Evolutionary conservation across 1,140 invertebrate genomes (phyloP).

Genomic region (Drosophila oshimai): DNA sequence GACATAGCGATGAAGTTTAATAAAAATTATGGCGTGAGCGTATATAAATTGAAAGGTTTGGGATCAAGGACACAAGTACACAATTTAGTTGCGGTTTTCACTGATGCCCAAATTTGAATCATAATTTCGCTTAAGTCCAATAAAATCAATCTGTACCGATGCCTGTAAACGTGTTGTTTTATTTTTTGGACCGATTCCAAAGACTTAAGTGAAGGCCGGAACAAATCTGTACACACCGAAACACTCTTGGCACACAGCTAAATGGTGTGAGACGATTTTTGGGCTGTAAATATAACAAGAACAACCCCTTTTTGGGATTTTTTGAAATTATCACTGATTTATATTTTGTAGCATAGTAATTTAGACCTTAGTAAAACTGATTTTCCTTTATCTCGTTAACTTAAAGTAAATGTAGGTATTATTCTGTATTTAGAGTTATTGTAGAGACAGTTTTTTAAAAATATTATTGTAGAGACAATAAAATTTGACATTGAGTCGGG

Average conservation of each 20-base stretch:
- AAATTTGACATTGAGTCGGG: too few species aligned
- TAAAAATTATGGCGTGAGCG: constrained; percentile 70
- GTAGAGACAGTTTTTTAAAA: too few species aligned
- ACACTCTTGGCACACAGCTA: constrained; percentile 4
- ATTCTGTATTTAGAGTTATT: too few species aligned
- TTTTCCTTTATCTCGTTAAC: too few species aligned
- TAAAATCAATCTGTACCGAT: constrained; percentile 38
- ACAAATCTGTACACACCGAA: not conserved
- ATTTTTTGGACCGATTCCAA: constrained; percentile 18
- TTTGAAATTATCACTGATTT: too few species aligned
- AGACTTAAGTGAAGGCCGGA: constrained; percentile 25
- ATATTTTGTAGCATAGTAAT: too few species aligned
- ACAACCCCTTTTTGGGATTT: too few species aligned
- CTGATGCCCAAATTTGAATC: constrained; percentile 2
- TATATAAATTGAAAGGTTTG: constrained; percentile 49
- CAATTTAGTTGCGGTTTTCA: constrained; percentile 35
- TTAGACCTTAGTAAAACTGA: too few species aligned
- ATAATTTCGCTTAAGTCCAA: constrained; percentile 18
- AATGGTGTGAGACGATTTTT: not conserved
- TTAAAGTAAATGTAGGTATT: too few species aligned
- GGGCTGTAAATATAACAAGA: not conserved
- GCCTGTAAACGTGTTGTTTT: constrained; percentile 29
- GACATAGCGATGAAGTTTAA: constrained; percentile 59
- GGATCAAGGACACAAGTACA: constrained; percentile 36
- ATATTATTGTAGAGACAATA: too few species aligned